phyloP scores from a whole-genome alignment of 2,888 invertebrate species.

The Drosophila tanythrix region DNA sequence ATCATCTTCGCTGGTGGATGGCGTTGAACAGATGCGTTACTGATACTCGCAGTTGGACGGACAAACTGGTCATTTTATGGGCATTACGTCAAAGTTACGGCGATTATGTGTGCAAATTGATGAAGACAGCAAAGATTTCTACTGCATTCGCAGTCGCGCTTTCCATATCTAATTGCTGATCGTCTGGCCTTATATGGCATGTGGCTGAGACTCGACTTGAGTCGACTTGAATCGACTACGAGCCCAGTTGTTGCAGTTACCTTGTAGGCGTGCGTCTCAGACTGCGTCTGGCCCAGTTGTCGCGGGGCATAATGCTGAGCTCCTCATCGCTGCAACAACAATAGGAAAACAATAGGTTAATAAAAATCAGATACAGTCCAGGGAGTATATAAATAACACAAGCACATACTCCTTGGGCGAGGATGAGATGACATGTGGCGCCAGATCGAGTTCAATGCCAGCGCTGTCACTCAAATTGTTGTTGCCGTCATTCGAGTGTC shows the following conservation, averaged over 20 bases:
- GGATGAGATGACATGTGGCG: conserved; percentile 82
- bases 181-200: conserved; percentile 41
- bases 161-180: conserved; percentile 51
- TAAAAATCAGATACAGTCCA: conserved; percentile 21
- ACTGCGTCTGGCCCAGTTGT: conserved; percentile 94
- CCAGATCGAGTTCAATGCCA: conserved; percentile 84
- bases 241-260: conserved; percentile 84
- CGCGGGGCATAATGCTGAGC: conserved; percentile 88
- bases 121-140: conserved; percentile 41
- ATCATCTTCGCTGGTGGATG: conserved; percentile 17
- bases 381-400: conserved; percentile 27
- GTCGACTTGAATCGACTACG: conserved; percentile 13
- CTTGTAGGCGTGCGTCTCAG: conserved; percentile 92
- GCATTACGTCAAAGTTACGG: conserved; percentile 60
- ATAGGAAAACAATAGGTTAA: conserved; percentile 46
- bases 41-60: conserved; percentile 24
- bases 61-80: conserved; percentile 49
- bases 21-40: conserved; percentile 37
- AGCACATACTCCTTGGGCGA: conserved; percentile 79
- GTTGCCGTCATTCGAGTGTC: conserved; percentile 75
- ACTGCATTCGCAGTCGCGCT: conserved; percentile 32
- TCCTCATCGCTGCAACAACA: conserved; percentile 86
- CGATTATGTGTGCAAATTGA: conserved; percentile 41
- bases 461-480: conserved; percentile 77
- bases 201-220: conserved; percentile 9